A percentile compares a stretch with the other conserved stretches of the same genome.
Conservation (phyloP, 2,797 vertebrate genomes). For the Dryobates pubescens region DNA sequence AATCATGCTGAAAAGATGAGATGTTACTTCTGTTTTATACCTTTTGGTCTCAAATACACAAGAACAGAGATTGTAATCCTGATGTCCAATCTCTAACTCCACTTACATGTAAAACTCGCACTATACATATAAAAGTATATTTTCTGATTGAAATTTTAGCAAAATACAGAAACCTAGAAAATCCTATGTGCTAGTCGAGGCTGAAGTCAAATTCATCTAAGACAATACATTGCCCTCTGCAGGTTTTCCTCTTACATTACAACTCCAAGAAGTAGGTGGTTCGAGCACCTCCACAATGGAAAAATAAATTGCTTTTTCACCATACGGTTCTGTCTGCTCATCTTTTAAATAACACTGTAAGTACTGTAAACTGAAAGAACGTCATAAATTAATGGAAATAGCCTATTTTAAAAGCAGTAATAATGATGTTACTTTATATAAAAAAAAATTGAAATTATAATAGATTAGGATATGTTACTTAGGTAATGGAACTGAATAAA, state of each 20-base stretch:
- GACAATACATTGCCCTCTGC: conserved; percentile 68
- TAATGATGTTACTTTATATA: background rate
- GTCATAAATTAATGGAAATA: background rate
- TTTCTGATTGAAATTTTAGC: background rate
- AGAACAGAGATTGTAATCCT: background rate
- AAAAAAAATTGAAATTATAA: background rate
- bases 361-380: background rate
- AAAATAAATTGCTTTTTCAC: background rate
- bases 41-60: background rate
- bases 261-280: background rate
- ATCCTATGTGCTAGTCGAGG: background rate
- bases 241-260: conserved; percentile 2
- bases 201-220: background rate
- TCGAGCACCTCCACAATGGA: background rate
- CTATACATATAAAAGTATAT: background rate
- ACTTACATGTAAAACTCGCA: background rate
- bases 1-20: background rate
- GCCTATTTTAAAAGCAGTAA: background rate
- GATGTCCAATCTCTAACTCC: background rate
- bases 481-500: background rate
- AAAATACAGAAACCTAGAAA: background rate
- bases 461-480: background rate
- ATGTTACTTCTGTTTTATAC: background rate
- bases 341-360: background rate
- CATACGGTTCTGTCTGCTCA: background rate